A percentile compares a stretch with the other conserved stretches of the same genome.
Conservation (phyloP, 1,140 invertebrate species). For the Sitobion miscanthi region DNA sequence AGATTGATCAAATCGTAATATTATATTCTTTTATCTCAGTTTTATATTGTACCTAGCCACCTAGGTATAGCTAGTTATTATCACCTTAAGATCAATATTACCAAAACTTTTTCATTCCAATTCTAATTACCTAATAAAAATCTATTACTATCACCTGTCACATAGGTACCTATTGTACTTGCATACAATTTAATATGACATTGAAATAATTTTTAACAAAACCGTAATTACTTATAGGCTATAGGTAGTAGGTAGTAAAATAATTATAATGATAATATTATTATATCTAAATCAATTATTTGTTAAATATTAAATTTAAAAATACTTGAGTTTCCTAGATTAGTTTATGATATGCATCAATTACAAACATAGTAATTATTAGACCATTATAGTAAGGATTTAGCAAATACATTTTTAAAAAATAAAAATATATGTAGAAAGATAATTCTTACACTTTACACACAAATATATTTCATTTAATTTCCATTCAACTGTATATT, state of each 20-base stretch:
- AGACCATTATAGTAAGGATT: neutral
- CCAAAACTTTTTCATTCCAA: too few species aligned
- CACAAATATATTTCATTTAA: neutral
- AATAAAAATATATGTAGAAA: neutral
- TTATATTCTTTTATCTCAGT: neutral
- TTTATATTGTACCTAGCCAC: too few species aligned
- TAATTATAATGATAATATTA: neutral
- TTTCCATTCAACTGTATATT: neutral
- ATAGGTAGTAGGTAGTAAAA: neutral
- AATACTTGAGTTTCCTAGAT: neutral
- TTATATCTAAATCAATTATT: neutral
- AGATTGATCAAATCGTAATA: neutral
- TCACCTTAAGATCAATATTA: too few species aligned
- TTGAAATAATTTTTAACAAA: too few species aligned
- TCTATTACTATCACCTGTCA: too few species aligned
- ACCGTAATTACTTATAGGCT: too few species aligned
- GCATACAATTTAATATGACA: too few species aligned
- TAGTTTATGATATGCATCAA: neutral
- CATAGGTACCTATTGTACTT: too few species aligned
- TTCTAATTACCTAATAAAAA: too few species aligned
- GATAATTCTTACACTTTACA: neutral
- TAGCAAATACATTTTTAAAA: neutral
- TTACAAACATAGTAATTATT: neutral
- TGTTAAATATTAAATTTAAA: neutral
- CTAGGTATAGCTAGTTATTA: too few species aligned